Evolutionary conservation across 2,888 invertebrate genomes (phyloP).

Genomic region (Thysanoteuthis rhombus): DNA sequence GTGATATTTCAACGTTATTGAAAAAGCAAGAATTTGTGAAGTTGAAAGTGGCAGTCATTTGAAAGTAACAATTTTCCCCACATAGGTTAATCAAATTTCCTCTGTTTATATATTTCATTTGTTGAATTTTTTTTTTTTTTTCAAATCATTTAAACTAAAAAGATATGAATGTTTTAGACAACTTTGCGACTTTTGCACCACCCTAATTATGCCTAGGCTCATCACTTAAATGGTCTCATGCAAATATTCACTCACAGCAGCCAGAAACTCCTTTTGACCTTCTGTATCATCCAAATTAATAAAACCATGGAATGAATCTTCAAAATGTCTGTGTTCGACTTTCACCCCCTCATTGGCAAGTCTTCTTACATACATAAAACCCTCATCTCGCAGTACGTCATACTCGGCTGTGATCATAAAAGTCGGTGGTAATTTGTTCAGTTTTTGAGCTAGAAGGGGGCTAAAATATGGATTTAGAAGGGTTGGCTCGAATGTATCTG

Average conservation of each 20-base stretch:
- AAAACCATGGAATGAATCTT: constrained; percentile 55
- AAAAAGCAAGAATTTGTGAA: no score
- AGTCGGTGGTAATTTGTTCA: constrained; percentile 56
- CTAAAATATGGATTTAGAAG: constrained; percentile 56
- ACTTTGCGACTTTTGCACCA: no score
- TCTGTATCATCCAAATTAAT: constrained; percentile 42
- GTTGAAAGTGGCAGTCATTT: no score
- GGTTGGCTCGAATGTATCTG: constrained; percentile 43
- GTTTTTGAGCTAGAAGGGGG: constrained; percentile 62
- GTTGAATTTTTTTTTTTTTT: no score
- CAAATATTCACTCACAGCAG: not conserved
- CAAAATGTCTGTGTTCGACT: constrained; percentile 52
- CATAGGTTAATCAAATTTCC: no score
- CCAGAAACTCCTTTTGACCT: not conserved
- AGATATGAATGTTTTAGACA: no score
- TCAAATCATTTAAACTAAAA: no score
- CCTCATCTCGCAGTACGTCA: constrained; percentile 67
- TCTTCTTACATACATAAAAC: constrained; percentile 62
- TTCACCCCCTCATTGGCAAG: constrained; percentile 56
- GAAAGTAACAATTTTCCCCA: no score
- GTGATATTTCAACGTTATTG: no score
- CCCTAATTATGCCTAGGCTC: no score
- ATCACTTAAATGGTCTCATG: not conserved
- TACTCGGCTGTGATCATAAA: constrained; percentile 66
- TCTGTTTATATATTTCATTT: no score